phyloP scores from a whole-genome alignment of 2,113 vertebrate genomes.

The Urocitellus parryii region DNA sequence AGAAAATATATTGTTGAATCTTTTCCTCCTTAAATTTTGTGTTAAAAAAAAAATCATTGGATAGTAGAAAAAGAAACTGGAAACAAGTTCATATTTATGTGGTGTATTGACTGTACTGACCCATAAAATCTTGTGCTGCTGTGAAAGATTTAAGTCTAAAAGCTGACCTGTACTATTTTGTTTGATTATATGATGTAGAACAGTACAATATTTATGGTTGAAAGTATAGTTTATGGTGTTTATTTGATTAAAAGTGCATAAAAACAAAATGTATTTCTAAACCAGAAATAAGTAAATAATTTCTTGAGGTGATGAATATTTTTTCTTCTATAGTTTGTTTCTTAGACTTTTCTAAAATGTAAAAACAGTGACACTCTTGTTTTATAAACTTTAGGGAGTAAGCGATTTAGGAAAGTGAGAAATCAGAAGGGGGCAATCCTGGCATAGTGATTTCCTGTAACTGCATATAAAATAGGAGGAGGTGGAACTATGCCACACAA shows the following conservation, averaged over 20 bases:
- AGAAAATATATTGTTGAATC: neutral
- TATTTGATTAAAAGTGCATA: constrained; percentile 83
- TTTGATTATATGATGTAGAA: constrained; percentile 79
- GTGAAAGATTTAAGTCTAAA: constrained; percentile 74
- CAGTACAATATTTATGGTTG: constrained; percentile 83
- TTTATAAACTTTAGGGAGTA: neutral
- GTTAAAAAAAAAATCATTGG: neutral
- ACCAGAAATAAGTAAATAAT: constrained; percentile 54
- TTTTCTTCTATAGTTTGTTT: constrained; percentile 52
- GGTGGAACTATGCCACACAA: neutral
- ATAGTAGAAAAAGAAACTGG: constrained; percentile 47
- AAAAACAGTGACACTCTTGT: neutral
- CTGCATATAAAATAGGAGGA: neutral
- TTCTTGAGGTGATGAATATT: neutral
- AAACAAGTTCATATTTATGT: constrained; percentile 55
- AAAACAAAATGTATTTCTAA: constrained; percentile 71
- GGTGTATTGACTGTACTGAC: constrained; percentile 67
- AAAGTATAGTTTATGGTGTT: constrained; percentile 83
- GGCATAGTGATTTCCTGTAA: neutral
- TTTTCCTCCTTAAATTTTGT: neutral
- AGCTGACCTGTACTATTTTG: constrained; percentile 63
- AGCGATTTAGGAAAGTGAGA: neutral
- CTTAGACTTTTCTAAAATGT: neutral
- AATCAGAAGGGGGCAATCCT: neutral
- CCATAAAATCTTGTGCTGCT: constrained; percentile 50